phyloP scores from a whole-genome alignment of 2,888 invertebrate genomes.

The Drosophila eohydei region DNA sequence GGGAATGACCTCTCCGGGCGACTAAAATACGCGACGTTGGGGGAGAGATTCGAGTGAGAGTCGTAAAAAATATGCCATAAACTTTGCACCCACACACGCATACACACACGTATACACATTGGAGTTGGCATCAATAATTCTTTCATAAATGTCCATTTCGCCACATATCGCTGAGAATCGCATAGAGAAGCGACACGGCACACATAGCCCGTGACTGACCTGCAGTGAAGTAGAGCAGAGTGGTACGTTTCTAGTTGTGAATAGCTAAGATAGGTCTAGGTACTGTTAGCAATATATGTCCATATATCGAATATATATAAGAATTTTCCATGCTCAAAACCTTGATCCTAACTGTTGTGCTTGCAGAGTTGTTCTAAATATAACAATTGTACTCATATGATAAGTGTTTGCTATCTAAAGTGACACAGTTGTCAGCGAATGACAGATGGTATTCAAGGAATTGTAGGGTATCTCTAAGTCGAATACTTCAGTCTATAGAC shows the following conservation, averaged over 20 bases:
- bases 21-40: slow-evolving; percentile 14
- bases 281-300: background rate
- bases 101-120: slow-evolving; percentile 34
- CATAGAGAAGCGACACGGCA: slow-evolving; percentile 19
- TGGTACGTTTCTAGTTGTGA: background rate
- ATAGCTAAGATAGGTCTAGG: background rate
- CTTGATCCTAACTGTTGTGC: no score
- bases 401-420: no score
- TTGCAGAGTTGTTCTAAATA: no score
- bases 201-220: slow-evolving; percentile 70
- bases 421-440: no score
- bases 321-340: no score
- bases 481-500: background rate
- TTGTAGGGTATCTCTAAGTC: slow-evolving; percentile 13
- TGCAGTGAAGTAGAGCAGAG: slow-evolving; percentile 72
- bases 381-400: no score
- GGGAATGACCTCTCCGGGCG: slow-evolving; percentile 60
- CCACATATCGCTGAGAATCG: slow-evolving; percentile 76
- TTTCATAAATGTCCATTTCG: slow-evolving; percentile 83
- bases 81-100: slow-evolving; percentile 35
- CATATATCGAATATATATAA: background rate
- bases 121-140: slow-evolving; percentile 80
- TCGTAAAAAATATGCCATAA: slow-evolving; percentile 78
- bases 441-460: background rate
- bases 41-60: slow-evolving; percentile 15